Base-by-base conservation (phyloP, 1,140 invertebrate species). In the Drosophila bocqueti region DNA sequence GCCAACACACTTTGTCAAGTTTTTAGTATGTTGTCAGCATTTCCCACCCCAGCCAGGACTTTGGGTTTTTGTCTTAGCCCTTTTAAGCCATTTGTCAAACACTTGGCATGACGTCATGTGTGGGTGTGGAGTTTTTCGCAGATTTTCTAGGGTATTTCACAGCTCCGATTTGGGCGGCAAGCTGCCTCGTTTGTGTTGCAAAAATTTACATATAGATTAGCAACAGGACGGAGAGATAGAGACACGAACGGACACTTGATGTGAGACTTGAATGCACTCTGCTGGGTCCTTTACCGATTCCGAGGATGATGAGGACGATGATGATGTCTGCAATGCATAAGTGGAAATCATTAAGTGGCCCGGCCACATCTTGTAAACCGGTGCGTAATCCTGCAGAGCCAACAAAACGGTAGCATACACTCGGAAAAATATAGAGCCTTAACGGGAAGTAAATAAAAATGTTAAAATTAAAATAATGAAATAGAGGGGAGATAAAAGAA, bases 141-240 rank as follows among this genome's bases (percentile, higher is more conserved):
- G 26, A 45, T 61, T 36, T 61, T 6, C n/a, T 16, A 67, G 72
- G 60, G 64, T 81, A 81, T 77, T 49, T 49, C 63, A 54, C 47
- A 38, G 45, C 74, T 62, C 52, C 65, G 65, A 69, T 69, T 68
- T 63, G 43, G 65, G 38, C 18, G 26, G 11, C 10, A 38, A 47
- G 26, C 58, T 63, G 67, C 21, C 79, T 43, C 45, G 60, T 57
- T 16, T 65, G 71, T 50, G 60, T 55, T 67, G 62, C 52, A 47
- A 71, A 75, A 87, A 87, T 87, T 90, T 87, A 87, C 85, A 87
- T 89, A 87, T 87, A 84, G 84, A 87, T 87, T 87, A 89, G 81
- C 84, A 89, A 75, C 77, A 69, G 78, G 71, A 79, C 61, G 43
- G 38, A 46, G 43, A 18, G 50, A 34, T 10, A 36, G 50, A 34